Evolutionary conservation across 2,113 vertebrate genomes (phyloP), one percentile per base, ranked within the genome.

Genomic region (Mirza zaza): DNA sequence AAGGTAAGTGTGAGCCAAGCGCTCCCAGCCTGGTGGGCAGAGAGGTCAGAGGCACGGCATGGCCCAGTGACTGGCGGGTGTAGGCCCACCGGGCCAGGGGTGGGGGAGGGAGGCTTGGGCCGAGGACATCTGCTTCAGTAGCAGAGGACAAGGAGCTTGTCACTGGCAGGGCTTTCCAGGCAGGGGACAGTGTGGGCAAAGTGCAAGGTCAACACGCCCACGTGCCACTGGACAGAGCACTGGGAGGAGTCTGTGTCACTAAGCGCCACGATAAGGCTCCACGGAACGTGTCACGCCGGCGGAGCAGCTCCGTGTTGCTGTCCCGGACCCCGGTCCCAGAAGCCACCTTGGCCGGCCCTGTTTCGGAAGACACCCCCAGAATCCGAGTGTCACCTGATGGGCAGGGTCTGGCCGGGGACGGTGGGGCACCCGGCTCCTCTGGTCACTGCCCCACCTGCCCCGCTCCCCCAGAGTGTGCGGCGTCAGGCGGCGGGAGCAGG

Each of bases 231-330:
- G 50, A 70, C 23, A 21, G 17, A 17, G 23, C 2, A 0, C 13
- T 3, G 25, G 82, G 39, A 32, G 25, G 71, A 12, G 7, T 9
- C 90, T 39, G 36, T 0, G 5, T 29, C 45, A 25, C n/a, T 21
- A 2, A 13, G 59, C 6, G 10, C 20, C 11, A 48, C 6, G 29
- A 23, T 45, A 21, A 27, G 6, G 25, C 55, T 34, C 2, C 32
- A 1, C 4, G 0, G 39, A 63, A 23, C 0, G 8, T 6, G 15
- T 29, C 0, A 18, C 0, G 0, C 6, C 12, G 1, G 20, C 5
- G 5, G 14, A 63, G 27, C 52, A 42, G 52, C 25, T 9, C 45
- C 14, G 1, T 3, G 11, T n/a, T 18, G 17, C 45, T 17, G 15
- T 21, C 36, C 45, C 10, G 34, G 59, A 39, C 20, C 12, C 20